Base-by-base conservation (phyloP, 2,797 vertebrate species). In the Moxostoma hubbsi region DNA sequence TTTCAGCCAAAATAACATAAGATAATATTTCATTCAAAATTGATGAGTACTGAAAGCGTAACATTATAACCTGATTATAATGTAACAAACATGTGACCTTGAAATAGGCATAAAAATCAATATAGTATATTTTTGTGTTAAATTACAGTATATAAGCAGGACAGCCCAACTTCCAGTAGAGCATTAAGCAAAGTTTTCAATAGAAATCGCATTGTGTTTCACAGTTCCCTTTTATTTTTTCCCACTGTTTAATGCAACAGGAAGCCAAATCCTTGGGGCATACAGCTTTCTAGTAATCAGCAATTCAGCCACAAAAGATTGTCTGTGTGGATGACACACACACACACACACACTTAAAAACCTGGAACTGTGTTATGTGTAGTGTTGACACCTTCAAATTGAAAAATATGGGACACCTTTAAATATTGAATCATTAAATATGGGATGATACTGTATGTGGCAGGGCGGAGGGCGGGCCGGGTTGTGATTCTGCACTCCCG, bases 11-110 rank as follows among this genome's bases (percentile, higher is more conserved):
- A 5, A 24, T 59, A 77, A 84, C n/a, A 70, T 47, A 13, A 18
- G 18, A 9, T n/a, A n/a, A n/a, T n/a, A 1, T 46, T 50, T 74
- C 6, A 62, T 80, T 70, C 24, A 63, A 4, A 43, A 63, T 11
- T 10, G 45, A 50, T 43, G 18, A 12, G 43, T 69, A 24, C 65
- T 65, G 8, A 62, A 15, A 5, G 47, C 15, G 50, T 54, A 54
- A 50, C 8, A 3, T 45, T 45, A 64, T 72, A 57, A 62, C 47
- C n/a, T 36, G 18, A 54, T 85, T 82, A 77, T 49, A 70, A 24
- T 24, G 18, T 24, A 24, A 24, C 18, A 18, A 85, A 77, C 43
- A 13, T 71, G 15, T 78, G 53, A 78, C 74, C 83, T 70, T 75
- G 47, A 77, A 69, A 69, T n/a, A 0, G 18, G 16, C 7, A 66